Conservation (phyloP, 2,113 vertebrate genomes). For the Rousettus leschenaultii region DNA sequence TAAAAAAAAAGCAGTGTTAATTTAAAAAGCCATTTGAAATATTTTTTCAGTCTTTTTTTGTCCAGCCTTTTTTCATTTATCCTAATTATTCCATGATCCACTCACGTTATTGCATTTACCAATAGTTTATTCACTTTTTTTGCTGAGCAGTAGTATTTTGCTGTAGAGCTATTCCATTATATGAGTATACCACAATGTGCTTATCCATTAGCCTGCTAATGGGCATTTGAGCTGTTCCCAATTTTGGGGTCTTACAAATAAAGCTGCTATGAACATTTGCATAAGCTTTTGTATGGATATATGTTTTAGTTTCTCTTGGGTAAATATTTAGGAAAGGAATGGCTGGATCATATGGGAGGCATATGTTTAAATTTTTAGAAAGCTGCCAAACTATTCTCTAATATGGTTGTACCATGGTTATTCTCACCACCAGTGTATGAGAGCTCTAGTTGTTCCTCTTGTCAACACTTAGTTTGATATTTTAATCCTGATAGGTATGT, state of each 20-base stretch:
- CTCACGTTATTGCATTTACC: neutral
- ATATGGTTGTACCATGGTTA: neutral
- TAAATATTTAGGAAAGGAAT: neutral
- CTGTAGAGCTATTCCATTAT: neutral
- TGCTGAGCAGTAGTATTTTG: neutral
- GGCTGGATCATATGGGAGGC: neutral
- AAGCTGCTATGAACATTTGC: neutral
- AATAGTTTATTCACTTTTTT: neutral
- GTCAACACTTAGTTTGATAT: neutral
- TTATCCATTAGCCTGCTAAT: neutral
- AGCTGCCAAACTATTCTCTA: neutral
- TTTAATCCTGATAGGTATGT: neutral
- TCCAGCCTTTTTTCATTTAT: neutral
- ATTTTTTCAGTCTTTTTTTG: neutral
- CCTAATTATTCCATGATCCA: neutral
- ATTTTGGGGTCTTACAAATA: neutral
- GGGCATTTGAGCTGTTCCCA: neutral
- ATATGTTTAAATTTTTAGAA: neutral
- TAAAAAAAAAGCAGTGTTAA: neutral
- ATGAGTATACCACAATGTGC: neutral
- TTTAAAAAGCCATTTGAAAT: neutral
- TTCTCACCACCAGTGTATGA: neutral
- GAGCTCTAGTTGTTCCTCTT: neutral
- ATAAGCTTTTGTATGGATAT: neutral
- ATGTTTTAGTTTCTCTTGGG: neutral